Percentiles rank a stretch among this genome's conserved stretches.
Conservation (phyloP, 2,113 vertebrate genomes). For the Crotalus tigris region DNA sequence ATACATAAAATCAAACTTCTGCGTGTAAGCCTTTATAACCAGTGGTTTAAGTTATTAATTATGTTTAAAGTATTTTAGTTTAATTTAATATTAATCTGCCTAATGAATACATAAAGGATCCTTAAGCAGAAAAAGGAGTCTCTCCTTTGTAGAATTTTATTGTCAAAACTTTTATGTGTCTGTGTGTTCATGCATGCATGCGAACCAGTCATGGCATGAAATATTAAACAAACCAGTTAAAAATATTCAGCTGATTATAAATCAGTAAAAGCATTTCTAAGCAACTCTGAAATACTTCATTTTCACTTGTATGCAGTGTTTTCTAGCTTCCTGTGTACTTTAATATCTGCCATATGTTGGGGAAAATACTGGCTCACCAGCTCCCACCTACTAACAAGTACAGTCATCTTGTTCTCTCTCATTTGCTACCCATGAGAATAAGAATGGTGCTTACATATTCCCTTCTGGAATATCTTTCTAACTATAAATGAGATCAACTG, state of each 20-base stretch:
- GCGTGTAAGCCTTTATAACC: not conserved
- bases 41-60: slow-evolving; percentile 31
- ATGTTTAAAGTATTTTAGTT: slow-evolving; percentile 47
- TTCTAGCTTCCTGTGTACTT: slow-evolving; percentile 42
- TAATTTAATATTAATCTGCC: slow-evolving; percentile 41
- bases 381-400: slow-evolving; percentile 43
- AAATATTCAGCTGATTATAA: slow-evolving; percentile 51
- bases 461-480: slow-evolving; percentile 55
- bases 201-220: slow-evolving; percentile 32
- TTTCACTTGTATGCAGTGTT: slow-evolving; percentile 31
- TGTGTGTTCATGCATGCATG: slow-evolving; percentile 19
- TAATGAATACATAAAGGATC: slow-evolving; percentile 52
- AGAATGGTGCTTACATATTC: slow-evolving; percentile 53
- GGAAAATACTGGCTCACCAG: slow-evolving; percentile 30
- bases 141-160: slow-evolving; percentile 35
- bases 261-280: slow-evolving; percentile 42
- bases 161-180: slow-evolving; percentile 52
- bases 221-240: slow-evolving; percentile 29
- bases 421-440: slow-evolving; percentile 48
- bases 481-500: slow-evolving; percentile 58
- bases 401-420: slow-evolving; percentile 42
- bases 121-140: slow-evolving; percentile 42
- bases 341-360: not conserved
- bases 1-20: slow-evolving; percentile 27
- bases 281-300: slow-evolving; percentile 44